A percentile compares a stretch with the other conserved stretches of the same genome.
phyloP scores from a whole-genome alignment of 2,888 invertebrate species.

The Watsonalla cultraria region DNA sequence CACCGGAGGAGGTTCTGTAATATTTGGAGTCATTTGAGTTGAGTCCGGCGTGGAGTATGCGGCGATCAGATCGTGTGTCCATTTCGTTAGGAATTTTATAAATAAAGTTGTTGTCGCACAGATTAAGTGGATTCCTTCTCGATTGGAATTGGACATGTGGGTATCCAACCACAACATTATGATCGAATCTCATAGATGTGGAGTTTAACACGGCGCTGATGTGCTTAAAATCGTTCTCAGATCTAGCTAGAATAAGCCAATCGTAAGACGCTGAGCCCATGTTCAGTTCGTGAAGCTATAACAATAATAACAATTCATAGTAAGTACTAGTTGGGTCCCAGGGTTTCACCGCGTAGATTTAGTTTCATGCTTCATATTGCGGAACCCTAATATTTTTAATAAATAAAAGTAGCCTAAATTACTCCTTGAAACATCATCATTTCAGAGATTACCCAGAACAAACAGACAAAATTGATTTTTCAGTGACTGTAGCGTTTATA shows the following conservation, averaged over 20 bases:
- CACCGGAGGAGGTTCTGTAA: neutral
- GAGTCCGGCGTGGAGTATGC: neutral
- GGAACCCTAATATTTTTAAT: no score
- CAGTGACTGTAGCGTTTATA: no score
- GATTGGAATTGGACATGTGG: slow-evolving; percentile 18
- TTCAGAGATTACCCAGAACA: no score
- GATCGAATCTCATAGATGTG: slow-evolving; percentile 58
- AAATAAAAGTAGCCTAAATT: no score
- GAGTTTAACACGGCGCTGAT: slow-evolving; percentile 52
- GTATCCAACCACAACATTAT: slow-evolving; percentile 52
- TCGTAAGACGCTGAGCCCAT: slow-evolving; percentile 58
- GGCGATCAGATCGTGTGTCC: slow-evolving; percentile 1
- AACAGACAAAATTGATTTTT: no score
- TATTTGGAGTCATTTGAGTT: neutral
- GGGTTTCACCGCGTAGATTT: no score
- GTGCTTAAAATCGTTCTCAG: slow-evolving; percentile 39
- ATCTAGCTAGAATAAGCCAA: slow-evolving; percentile 52
- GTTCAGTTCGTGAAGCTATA: slow-evolving; percentile 47
- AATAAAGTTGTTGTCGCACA: slow-evolving; percentile 51
- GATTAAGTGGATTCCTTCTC: slow-evolving; percentile 10
- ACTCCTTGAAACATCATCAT: no score
- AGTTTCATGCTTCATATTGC: no score
- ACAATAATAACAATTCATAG: slow-evolving; percentile 11
- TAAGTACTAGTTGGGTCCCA: no score
- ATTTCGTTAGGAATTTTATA: slow-evolving; percentile 26